Base-by-base conservation (phyloP, 2,888 invertebrate species). In the Agrotis puta region DNA sequence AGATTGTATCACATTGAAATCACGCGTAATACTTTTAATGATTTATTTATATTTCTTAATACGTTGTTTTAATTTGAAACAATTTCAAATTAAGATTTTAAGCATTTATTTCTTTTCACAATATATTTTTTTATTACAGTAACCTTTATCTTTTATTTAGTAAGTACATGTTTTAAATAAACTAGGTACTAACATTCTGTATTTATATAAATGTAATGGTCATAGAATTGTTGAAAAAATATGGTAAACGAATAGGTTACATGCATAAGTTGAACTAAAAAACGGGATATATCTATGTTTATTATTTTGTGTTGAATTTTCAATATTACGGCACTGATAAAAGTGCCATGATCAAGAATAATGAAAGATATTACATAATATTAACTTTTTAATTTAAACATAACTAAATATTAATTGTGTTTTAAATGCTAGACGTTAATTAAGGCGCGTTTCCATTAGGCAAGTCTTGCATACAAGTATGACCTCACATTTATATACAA, bases 41-140 rank as follows among this genome's bases (percentile, higher is more conserved):
- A 16, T 50, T 20, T 66, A 5, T 22, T 64, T n/a, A 16, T 22
- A 7, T 22, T 39, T 53, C 11, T 43, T 24, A 22, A 11, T 54
- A 3, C 27, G 20, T 20, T 33, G 18, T 33, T 5, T 65, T 47
- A 27, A 61, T 66, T 67, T 43, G 2, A 45, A 68, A 27, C 51
- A 51, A 27, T 53, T 53, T n/a, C n/a, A n/a, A n/a, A n/a, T n/a
- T n/a, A n/a, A n/a, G n/a, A n/a, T n/a, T n/a, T n/a, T n/a, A n/a
- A n/a, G 67, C 68, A 68, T 67, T 67, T 68, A 67, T 68, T 67
- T 67, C 14, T 18, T 14, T 67, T 51, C 18, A 6, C 51, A 6
- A 33, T 1, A 7, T n/a, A n/a, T n/a, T n/a, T n/a, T 33, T 33
- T 33, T 33, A 33, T 33, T 7, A 33, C 33, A 1, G 33, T 33